Evolutionary conservation across 2,113 vertebrate species (phyloP).

Genomic region (Proteles cristata): DNA sequence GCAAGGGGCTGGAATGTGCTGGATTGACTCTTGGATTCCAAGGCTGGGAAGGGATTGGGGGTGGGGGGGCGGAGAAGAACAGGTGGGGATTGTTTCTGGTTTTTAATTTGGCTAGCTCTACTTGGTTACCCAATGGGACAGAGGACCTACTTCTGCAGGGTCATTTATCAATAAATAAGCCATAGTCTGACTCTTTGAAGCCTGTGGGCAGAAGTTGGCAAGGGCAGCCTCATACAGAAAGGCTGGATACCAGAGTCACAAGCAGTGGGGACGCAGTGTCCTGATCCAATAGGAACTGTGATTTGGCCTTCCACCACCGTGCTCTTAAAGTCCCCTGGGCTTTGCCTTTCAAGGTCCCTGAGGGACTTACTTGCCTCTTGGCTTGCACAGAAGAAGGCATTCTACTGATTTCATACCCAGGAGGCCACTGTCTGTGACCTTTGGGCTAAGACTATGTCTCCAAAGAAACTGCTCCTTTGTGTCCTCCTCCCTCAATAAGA

Average conservation of each 20-base stretch:
- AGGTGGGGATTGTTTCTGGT: background rate
- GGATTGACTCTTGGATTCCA: background rate
- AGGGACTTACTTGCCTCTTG: background rate
- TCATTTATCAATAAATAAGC: background rate
- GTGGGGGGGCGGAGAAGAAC: rapidly evolving
- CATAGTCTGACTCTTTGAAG: background rate
- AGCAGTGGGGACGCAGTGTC: background rate
- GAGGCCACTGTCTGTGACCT: background rate
- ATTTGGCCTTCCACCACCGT: background rate
- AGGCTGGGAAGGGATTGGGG: background rate
- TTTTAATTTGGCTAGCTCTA: background rate
- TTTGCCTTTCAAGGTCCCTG: background rate
- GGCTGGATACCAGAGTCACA: rapidly evolving
- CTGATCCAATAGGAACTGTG: background rate
- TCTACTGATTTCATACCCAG: background rate
- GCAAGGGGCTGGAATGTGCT: background rate
- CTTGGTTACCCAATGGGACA: background rate
- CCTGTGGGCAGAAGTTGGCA: background rate
- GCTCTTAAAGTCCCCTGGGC: background rate
- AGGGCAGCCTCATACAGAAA: background rate
- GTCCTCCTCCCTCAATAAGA: background rate
- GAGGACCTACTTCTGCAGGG: background rate
- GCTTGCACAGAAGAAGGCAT: background rate
- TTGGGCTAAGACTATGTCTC: background rate
- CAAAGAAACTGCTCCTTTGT: background rate